Evolutionary conservation across 1,140 invertebrate species (phyloP).

Genomic region (Hormaphis cornu): DNA sequence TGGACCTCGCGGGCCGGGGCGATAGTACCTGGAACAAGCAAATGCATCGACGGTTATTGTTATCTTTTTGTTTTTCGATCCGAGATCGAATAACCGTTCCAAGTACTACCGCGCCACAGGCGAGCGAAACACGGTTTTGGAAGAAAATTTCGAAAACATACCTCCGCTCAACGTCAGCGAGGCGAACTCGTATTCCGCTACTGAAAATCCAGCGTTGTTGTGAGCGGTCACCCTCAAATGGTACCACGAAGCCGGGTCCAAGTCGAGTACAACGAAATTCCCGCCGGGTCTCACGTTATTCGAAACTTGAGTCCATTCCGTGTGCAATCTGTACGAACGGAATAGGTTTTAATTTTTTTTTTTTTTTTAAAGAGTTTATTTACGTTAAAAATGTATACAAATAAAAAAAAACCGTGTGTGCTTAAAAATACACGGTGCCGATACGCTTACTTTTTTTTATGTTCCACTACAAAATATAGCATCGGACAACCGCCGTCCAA

Average conservation of each 20-base stretch:
- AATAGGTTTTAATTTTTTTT: not conserved
- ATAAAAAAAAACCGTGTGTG: not conserved
- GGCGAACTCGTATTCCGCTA: constrained; percentile 88
- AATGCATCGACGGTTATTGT: not conserved
- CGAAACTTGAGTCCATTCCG: constrained; percentile 86
- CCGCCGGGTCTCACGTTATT: constrained; percentile 84
- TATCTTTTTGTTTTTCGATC: not conserved
- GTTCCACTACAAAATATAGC: constrained; percentile 89
- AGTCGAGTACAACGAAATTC: constrained; percentile 80
- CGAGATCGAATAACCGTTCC: constrained; percentile 1
- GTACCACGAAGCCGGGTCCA: constrained; percentile 89
- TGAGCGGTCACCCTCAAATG: constrained; percentile 83
- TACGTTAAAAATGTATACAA: too few relatives aligned
- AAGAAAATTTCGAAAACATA: constrained; percentile 44
- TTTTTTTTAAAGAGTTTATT: too few relatives aligned
- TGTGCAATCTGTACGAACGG: constrained; percentile 50
- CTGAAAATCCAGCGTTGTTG: constrained; percentile 90
- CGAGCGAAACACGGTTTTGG: constrained; percentile 2
- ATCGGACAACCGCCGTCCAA: constrained; percentile 90
- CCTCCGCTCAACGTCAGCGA: constrained; percentile 89
- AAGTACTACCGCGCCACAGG: not conserved
- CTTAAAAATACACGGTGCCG: not conserved
- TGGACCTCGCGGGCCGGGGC: constrained; percentile 76
- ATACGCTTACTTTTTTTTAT: constrained; percentile 73
- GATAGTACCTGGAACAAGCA: constrained; percentile 77